phyloP scores from a whole-genome alignment of 2,113 vertebrate genomes.

The Alligator sinensis region DNA sequence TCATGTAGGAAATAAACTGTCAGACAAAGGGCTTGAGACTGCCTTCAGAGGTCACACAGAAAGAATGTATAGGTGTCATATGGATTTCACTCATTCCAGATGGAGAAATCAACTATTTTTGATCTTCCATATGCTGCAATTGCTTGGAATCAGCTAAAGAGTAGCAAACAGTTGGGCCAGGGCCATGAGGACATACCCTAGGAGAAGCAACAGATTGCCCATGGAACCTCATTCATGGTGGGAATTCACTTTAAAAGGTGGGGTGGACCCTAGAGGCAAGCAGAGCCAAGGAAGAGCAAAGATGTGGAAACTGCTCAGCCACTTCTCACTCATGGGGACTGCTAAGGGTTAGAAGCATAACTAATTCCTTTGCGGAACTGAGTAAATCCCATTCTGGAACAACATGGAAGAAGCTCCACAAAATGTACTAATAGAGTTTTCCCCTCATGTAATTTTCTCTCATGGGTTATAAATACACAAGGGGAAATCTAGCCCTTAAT shows the following conservation, averaged over 20 bases:
- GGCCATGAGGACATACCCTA: neutral
- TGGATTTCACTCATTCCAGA: neutral
- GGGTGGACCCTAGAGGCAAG: neutral
- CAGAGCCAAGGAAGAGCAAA: neutral
- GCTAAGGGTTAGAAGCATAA: neutral
- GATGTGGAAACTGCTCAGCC: neutral
- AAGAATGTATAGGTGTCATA: neutral
- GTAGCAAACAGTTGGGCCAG: fast-evolving
- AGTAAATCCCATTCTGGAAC: neutral
- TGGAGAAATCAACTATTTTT: neutral
- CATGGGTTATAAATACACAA: neutral
- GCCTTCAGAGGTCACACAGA: neutral
- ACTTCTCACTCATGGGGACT: neutral
- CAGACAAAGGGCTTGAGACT: neutral
- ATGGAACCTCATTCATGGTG: neutral
- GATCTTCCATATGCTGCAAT: fast-evolving
- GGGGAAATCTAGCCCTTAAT: neutral
- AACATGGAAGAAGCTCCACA: neutral
- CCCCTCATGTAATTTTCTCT: neutral
- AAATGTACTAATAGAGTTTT: neutral
- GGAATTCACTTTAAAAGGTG: neutral
- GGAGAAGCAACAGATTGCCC: neutral
- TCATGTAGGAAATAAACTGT: neutral
- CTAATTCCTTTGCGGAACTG: neutral
- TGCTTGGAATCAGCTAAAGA: neutral